Conservation (phyloP, 1,140 invertebrate genomes). For the Cataglyphis hispanica region DNA sequence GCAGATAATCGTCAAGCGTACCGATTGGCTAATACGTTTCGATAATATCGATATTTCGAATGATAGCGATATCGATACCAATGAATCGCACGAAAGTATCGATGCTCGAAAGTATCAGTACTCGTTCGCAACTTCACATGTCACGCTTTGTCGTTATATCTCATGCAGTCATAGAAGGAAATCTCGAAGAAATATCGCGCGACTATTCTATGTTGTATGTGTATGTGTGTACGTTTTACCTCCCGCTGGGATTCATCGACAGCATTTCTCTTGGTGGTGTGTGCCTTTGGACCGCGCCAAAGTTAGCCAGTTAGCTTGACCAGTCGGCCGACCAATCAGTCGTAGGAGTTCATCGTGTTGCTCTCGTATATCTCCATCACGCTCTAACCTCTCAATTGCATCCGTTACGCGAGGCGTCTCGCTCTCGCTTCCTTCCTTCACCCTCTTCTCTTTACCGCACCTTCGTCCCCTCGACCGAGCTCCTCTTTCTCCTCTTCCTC, state of each 20-base stretch:
- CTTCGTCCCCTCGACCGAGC: slow-evolving; percentile 26
- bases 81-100: background rate
- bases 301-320: background rate
- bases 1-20: background rate
- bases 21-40: background rate
- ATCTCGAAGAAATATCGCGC: background rate
- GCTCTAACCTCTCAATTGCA: slow-evolving; percentile 38
- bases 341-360: background rate
- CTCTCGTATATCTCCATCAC: background rate
- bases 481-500: slow-evolving; percentile 19
- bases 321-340: slow-evolving; percentile 5
- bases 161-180: background rate
- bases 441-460: slow-evolving; percentile 21
- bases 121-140: background rate
- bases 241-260: slow-evolving; percentile 42
- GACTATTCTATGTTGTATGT: background rate
- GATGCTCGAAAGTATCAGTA: background rate
- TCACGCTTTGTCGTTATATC: background rate
- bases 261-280: background rate
- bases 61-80: background rate
- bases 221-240: background rate
- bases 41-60: background rate
- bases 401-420: slow-evolving; percentile 3
- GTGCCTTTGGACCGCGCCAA: background rate
- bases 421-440: slow-evolving; percentile 10